Percentiles rank a stretch among this genome's conserved stretches.
Evolutionary conservation across 2,113 vertebrate genomes (phyloP).

Genomic region (Zeus faber): DNA sequence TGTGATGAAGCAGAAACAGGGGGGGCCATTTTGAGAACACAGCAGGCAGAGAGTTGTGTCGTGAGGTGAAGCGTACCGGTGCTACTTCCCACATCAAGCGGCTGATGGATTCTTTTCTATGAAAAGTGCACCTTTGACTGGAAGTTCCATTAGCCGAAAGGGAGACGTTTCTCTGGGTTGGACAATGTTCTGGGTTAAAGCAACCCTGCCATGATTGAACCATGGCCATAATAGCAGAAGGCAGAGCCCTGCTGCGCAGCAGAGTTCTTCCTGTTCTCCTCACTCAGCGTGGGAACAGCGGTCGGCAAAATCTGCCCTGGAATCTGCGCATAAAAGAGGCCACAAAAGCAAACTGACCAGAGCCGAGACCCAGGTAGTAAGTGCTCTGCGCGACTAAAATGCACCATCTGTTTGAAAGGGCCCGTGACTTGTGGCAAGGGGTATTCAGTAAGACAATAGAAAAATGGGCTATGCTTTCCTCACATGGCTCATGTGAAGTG

Average conservation of each 20-base stretch:
- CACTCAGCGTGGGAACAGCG: slow-evolving; percentile 62
- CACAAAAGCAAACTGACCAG: slow-evolving; percentile 25
- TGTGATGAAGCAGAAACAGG: slow-evolving; percentile 14
- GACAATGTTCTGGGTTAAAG: slow-evolving; percentile 40
- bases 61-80: slow-evolving; percentile 45
- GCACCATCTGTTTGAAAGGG: slow-evolving; percentile 23
- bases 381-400: slow-evolving; percentile 43
- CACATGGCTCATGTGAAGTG: slow-evolving; percentile 20
- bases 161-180: slow-evolving; percentile 29
- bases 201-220: slow-evolving; percentile 61
- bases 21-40: slow-evolving; percentile 61
- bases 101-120: slow-evolving; percentile 42
- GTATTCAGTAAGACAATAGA: slow-evolving; percentile 23
- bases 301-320: slow-evolving; percentile 52
- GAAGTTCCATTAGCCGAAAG: slow-evolving; percentile 47
- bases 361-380: slow-evolving; percentile 49
- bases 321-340: slow-evolving; percentile 53
- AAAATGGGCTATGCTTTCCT: slow-evolving; percentile 17
- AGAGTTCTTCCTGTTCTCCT: slow-evolving; percentile 65
- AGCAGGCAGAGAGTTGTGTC: slow-evolving; percentile 27
- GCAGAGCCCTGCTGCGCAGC: slow-evolving; percentile 58
- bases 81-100: slow-evolving; percentile 52
- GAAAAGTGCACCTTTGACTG: slow-evolving; percentile 54
- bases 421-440: slow-evolving; percentile 7
- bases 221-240: slow-evolving; percentile 66